phyloP scores from a whole-genome alignment of 35 echinoderm and acorn worm species.

The Heliocidaris erythrogramma region DNA sequence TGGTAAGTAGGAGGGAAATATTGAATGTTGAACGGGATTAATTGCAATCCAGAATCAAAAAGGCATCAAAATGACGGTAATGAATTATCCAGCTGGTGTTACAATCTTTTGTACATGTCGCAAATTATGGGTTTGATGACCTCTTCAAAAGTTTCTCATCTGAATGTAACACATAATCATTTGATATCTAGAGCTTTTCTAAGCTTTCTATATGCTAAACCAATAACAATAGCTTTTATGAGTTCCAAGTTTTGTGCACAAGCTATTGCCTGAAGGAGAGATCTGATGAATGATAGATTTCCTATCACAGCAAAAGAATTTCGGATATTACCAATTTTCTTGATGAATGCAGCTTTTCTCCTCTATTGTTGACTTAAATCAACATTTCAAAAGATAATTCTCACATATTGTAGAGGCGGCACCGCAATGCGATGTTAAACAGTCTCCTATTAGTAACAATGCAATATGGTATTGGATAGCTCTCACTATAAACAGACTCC shows the following conservation, averaged over 20 bases:
- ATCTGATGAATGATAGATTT: neutral
- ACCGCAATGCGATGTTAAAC: neutral
- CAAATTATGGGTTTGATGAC: constrained; percentile 2
- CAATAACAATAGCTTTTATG: neutral
- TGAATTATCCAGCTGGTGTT: neutral
- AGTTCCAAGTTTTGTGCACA: neutral
- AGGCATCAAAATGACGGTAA: neutral
- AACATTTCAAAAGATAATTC: neutral
- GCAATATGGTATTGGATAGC: neutral
- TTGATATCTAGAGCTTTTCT: neutral
- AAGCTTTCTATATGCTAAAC: neutral
- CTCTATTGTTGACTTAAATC: neutral
- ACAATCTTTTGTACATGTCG: neutral
- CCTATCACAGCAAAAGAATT: neutral
- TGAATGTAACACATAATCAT: neutral
- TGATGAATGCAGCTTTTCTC: neutral
- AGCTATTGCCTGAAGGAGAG: neutral
- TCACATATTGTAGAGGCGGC: neutral
- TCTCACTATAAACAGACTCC: neutral
- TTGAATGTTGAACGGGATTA: neutral
- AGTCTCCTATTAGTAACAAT: neutral
- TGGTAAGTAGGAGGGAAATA: neutral
- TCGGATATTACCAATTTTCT: constrained; percentile 5
- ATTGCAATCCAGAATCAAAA: neutral
- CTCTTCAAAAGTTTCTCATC: neutral